These are phyloP conservation scores for Diarsia brunnea DNA, from an alignment of 2,888 invertebrate species.

Conservation along the genomic window DNA sequence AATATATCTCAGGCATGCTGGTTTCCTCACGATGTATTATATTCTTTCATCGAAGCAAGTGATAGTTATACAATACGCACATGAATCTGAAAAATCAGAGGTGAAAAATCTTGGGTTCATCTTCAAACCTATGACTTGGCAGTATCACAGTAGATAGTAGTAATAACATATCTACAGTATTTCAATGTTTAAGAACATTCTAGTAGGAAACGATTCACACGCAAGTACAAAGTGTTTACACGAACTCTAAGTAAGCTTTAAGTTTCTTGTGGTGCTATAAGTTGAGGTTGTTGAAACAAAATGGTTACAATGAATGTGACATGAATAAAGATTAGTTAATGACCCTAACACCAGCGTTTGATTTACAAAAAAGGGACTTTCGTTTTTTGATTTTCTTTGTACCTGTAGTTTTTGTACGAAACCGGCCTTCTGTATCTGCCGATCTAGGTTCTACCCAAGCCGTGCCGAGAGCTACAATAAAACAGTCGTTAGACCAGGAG, in stretches of 20 bases:
- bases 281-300: neutral
- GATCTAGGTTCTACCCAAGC: constrained; percentile 25
- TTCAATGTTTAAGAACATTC: neutral
- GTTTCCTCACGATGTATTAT: too few species aligned
- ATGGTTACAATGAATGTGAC: neutral
- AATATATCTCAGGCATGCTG: too few species aligned
- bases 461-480: constrained; percentile 68
- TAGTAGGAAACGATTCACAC: neutral
- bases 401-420: neutral
- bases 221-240: neutral
- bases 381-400: neutral
- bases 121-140: too few species aligned
- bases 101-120: too few species aligned
- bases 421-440: neutral
- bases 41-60: too few species aligned
- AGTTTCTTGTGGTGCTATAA: neutral
- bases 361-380: neutral
- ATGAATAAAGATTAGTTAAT: neutral
- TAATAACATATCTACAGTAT: neutral
- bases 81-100: too few species aligned
- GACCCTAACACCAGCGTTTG: neutral
- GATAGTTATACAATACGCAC: too few species aligned
- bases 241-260: neutral
- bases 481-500: constrained; percentile 62
- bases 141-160: neutral